Evolutionary conservation across 2,888 invertebrate species (phyloP), one percentile per base, ranked within the genome.

Genomic region (Panzeria rudis): DNA sequence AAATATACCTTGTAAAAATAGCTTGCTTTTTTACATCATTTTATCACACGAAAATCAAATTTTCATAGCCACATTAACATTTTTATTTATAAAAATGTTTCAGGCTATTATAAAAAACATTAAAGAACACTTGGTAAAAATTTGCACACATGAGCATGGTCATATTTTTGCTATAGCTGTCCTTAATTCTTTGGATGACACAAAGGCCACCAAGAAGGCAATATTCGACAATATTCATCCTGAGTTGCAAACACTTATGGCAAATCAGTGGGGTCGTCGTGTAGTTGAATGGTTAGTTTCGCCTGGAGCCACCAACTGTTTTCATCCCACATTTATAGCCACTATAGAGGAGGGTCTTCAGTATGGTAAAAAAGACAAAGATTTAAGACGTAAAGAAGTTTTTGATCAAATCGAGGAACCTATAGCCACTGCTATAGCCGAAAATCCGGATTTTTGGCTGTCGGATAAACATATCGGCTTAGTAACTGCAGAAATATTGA

Each of bases 181-280:
- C 86, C 95, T 98, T 87, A 98, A 99, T 91, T 94, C 95, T 0
- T 95, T 98, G 1, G 99, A 99, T 91, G 99, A 99, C 90, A 99
- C 98, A 0, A 97, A 97, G 75, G 94, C 98, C 0, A 94, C 98
- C 23, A 96, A 96, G 89, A 98, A 98, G 92, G 95, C 96, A 0
- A 94, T 97, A 54, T 93, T 97, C 13, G 93, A 95, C 86, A 96
- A 96, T 84, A 93, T 98, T 85, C 92, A 96, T 41, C 94, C 93
- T 41, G 94, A 95, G 83, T 90, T 97, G 23, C 93, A 94, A 86
- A 95, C 95, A 5, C 93, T 98, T 38, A 95, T 95, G 0, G 93
- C 93, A 50, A 95, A 96, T 90, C 96, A 97, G 90, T 95, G 96
- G 94, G 98, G 98, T 0, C 95, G 96, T 86, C 96, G 96, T 93